These are phyloP conservation scores for Heliconius congener DNA, from an alignment of 1,140 invertebrate species.

Conservation along the genomic window DNA sequence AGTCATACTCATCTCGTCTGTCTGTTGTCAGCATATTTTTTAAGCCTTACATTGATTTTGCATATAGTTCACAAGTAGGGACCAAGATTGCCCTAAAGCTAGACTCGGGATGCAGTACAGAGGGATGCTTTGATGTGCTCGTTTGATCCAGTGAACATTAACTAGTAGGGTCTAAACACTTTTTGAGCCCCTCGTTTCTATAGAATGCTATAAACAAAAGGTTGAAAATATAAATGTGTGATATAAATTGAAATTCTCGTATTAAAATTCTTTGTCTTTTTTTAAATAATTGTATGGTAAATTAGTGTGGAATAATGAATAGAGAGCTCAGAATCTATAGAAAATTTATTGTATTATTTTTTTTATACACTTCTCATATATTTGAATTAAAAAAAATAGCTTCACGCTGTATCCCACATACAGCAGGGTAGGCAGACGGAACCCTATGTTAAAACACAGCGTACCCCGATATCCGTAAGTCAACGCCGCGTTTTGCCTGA, in stretches of 20 bases:
- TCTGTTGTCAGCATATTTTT: constrained; percentile 11
- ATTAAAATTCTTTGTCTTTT: background rate
- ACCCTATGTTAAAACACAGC: too few species aligned
- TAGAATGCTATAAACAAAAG: background rate
- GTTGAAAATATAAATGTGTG: background rate
- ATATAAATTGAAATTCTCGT: background rate
- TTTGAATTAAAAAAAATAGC: too few species aligned
- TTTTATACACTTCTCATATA: too few species aligned
- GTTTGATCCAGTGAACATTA: constrained; percentile 25
- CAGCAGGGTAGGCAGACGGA: too few species aligned
- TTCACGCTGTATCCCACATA: too few species aligned
- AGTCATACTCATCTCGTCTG: background rate
- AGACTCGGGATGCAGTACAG: constrained; percentile 27
- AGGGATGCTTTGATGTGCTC: constrained; percentile 28
- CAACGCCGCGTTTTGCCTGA: too few species aligned
- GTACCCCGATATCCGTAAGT: too few species aligned
- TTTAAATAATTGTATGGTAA: too few species aligned
- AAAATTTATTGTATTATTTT: too few species aligned
- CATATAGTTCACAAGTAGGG: constrained; percentile 1
- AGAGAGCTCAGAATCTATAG: too few species aligned
- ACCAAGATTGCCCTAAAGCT: constrained; percentile 13
- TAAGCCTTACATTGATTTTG: constrained; percentile 10
- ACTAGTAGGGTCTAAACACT: constrained; percentile 18
- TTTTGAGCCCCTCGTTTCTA: constrained; percentile 2
- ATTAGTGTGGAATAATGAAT: too few species aligned